A percentile compares a stretch with the other conserved stretches of the same genome.
phyloP scores from a whole-genome alignment of 1,140 invertebrate genomes.

The Polyergus mexicanus region DNA sequence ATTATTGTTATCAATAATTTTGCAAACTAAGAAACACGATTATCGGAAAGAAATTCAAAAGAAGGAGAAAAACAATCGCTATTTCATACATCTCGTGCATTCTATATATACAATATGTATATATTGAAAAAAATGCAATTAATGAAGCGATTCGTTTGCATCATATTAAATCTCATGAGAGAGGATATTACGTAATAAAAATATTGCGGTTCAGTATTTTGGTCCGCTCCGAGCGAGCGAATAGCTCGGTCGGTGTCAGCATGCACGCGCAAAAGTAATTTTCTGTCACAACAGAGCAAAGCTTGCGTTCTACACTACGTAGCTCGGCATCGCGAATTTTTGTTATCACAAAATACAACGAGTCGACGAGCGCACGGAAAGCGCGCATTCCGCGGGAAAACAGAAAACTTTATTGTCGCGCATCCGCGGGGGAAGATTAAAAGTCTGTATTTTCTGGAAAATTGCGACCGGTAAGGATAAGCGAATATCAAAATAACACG shows the following conservation, averaged over 20 bases:
- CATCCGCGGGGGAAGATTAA: conserved; percentile 43
- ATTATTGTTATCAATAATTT: neutral
- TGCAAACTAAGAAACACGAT: no score
- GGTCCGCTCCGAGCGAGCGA: neutral
- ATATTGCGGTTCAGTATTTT: conserved; percentile 42
- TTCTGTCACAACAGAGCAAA: conserved; percentile 54
- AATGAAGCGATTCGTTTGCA: neutral
- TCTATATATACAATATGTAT: no score
- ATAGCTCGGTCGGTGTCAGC: conserved; percentile 25
- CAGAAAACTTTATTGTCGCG: conserved; percentile 57
- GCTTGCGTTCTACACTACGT: conserved; percentile 9
- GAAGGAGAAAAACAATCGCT: neutral
- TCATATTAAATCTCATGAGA: conserved; percentile 10
- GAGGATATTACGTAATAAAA: conserved; percentile 39
- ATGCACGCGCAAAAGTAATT: conserved; percentile 49
- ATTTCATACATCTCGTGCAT: neutral
- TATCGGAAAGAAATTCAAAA: no score
- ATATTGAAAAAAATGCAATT: neutral
- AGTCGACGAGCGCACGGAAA: neutral
- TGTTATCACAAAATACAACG: conserved; percentile 62
- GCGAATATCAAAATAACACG: conserved; percentile 58
- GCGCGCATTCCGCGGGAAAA: conserved; percentile 39
- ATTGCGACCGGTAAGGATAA: conserved; percentile 50
- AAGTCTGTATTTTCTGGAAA: conserved; percentile 61
- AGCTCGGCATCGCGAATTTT: conserved; percentile 54